Conservation (phyloP, 2,888 invertebrate genomes). For the Blastobasis lacticolella region DNA sequence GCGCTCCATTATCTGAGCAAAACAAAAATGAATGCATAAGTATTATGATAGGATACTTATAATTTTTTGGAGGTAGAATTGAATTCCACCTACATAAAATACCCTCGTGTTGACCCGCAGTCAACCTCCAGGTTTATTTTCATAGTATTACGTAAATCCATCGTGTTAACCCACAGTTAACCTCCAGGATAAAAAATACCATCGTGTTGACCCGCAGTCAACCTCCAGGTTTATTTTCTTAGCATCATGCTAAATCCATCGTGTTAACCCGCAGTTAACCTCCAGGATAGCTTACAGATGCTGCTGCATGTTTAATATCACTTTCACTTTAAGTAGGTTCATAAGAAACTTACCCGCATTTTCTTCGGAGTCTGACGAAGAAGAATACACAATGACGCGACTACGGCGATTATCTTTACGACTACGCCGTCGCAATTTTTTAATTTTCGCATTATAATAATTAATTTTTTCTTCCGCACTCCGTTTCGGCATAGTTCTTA, state of each 20-base stretch:
- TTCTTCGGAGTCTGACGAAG: not conserved
- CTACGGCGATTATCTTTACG: not conserved
- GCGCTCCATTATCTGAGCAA: too few species aligned
- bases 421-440: not conserved
- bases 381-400: not conserved
- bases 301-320: not conserved
- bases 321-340: not conserved
- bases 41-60: too few species aligned
- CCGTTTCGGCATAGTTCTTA: not conserved
- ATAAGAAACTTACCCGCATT: not conserved
- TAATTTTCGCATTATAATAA: not conserved
- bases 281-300: too few species aligned
- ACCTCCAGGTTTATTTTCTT: too few species aligned
- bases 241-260: too few species aligned
- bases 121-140: not conserved
- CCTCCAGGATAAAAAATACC: not conserved
- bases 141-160: not conserved
- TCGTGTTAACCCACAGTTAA: constrained; percentile 1
- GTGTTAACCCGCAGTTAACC: too few species aligned
- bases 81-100: too few species aligned
- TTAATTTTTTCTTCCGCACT: not conserved
- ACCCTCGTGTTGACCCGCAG: not conserved
- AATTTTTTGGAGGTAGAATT: too few species aligned
- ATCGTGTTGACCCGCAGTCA: too few species aligned
- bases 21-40: too few species aligned